Evolutionary conservation across 64 coral and sea anemone genomes (phyloP).

Genomic region (Montipora cactus): DNA sequence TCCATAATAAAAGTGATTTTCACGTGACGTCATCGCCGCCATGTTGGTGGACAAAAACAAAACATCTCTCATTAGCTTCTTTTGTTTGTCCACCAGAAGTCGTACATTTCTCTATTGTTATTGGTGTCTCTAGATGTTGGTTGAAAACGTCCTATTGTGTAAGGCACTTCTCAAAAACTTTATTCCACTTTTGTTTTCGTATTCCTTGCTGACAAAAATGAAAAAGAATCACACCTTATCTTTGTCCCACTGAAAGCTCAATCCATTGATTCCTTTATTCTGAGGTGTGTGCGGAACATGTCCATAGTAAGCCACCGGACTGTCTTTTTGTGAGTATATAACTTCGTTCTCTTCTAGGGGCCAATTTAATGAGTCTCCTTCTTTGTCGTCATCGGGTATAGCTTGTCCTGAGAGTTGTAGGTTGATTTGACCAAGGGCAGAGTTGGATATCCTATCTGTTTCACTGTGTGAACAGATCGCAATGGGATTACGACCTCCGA

Average conservation of each 20-base stretch:
- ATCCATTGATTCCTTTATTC: neutral
- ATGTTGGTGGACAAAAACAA: too few species aligned
- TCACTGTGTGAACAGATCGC: neutral
- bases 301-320: conserved; percentile 67
- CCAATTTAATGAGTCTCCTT: neutral
- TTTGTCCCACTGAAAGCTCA: conserved; percentile 28
- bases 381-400: neutral
- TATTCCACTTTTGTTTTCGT: too few species aligned
- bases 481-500: neutral
- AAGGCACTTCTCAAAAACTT: too few species aligned
- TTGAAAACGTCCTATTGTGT: too few species aligned
- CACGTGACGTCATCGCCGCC: too few species aligned
- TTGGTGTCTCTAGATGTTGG: too few species aligned
- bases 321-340: neutral
- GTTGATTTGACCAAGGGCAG: neutral
- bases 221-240: neutral
- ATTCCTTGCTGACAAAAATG: too few species aligned
- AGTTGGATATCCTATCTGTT: neutral
- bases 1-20: too few species aligned
- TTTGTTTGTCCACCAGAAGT: too few species aligned
- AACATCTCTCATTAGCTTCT: too few species aligned
- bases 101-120: too few species aligned
- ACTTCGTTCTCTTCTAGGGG: neutral
- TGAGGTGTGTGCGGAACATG: conserved; percentile 59
- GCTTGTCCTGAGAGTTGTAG: neutral